Evolutionary conservation across 2,888 invertebrate genomes (phyloP).

Genomic region (Chrysolina americana): DNA sequence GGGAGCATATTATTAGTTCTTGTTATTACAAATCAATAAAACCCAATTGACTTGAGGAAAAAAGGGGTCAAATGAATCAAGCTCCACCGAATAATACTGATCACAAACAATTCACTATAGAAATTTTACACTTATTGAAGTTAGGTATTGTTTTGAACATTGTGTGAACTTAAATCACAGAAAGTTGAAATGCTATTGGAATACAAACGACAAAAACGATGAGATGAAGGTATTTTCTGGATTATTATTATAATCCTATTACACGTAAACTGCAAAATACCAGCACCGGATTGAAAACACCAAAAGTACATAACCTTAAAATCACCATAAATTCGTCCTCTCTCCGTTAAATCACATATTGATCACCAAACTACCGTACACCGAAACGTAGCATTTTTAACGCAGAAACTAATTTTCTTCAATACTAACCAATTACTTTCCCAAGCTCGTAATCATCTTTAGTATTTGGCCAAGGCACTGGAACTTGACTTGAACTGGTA

Average conservation of each 20-base stretch:
- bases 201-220: background rate
- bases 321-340: slow-evolving; percentile 31
- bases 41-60: slow-evolving; percentile 61
- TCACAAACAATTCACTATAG: slow-evolving; percentile 51
- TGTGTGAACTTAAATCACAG: background rate
- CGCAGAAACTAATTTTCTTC: slow-evolving; percentile 48
- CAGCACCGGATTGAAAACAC: slow-evolving; percentile 63
- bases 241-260: slow-evolving; percentile 39
- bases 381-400: slow-evolving; percentile 28
- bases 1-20: too few species aligned
- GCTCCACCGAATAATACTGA: slow-evolving; percentile 39
- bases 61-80: slow-evolving; percentile 54
- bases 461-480: slow-evolving; percentile 86
- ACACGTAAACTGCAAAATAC: slow-evolving; percentile 50
- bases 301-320: slow-evolving; percentile 66
- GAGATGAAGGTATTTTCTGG: slow-evolving; percentile 29
- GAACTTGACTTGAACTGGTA: slow-evolving; percentile 71
- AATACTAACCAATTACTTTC: slow-evolving; percentile 90
- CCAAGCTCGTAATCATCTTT: slow-evolving; percentile 93
- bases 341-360: slow-evolving; percentile 34
- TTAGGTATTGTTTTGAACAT: background rate
- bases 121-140: background rate
- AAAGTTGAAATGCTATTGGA: background rate
- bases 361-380: slow-evolving; percentile 29
- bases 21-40: slow-evolving; percentile 26